Base-by-base conservation (phyloP, 1,140 invertebrate genomes). In the Drosophila ogumai region DNA sequence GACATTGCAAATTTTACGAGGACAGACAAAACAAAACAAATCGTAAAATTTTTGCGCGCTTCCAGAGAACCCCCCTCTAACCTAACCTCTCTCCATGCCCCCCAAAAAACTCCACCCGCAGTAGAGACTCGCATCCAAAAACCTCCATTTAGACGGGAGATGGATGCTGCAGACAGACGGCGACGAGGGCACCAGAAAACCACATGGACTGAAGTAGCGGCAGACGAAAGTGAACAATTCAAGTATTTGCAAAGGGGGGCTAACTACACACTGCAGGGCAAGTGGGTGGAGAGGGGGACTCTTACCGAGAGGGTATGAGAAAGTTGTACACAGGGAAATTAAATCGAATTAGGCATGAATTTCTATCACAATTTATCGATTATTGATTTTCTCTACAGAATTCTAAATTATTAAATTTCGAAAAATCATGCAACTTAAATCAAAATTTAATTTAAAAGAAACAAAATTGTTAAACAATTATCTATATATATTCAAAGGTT, bases 1-100 rank as follows among this genome's bases (percentile, higher is more conserved):
- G 84, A 88, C 84, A 88, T 88, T 88, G 84, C 84, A 69, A 86
- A 82, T 82, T 87, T 38, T 32, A 55, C 69, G 81, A 66, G 63
- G 63, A 59, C 78, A 75, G 61, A 75, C 72, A 75, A 65, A 86
- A 87, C 82, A 87, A 87, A 87, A 87, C 82, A 87, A 87, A 87
- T 87, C 82, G 84, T 87, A 69, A 82, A 86, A 75, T 75, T 64
- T 52, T 50, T 41, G 50, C 49, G 61, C 61, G 31, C 32, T 44
- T 71, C 52, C 61, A 17, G 15, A 56, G 17, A 22, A 55, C 58
- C 31, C 15, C 31, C 58, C 47, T 12, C 31, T n/a, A 59, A 41
- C 25, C 17, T 9, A 34, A 8, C 32, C 50, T 2, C 50, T 54
- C 32, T 22, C 5, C 13, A 9, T 0, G 10, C 3, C 31, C 17